Base-by-base conservation (phyloP, 2,797 vertebrate species). In the Apogon hyalosoma region DNA sequence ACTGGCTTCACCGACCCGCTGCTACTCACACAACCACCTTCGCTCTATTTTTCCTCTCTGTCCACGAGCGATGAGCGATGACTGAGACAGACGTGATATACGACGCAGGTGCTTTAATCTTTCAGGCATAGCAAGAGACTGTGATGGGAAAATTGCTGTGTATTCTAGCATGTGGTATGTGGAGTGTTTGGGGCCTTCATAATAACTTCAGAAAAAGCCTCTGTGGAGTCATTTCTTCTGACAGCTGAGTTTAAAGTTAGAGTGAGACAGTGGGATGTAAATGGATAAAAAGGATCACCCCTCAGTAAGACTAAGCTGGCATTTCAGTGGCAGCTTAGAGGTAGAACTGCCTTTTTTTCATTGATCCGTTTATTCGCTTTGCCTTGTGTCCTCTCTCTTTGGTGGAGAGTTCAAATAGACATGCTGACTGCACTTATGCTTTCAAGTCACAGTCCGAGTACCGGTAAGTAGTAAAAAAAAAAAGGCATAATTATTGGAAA, bases 401-500 rank as follows among this genome's bases (percentile, higher is more conserved):
- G 13, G 58, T 52, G 69, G 41, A 84, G 52, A 65, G 58, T 52
- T 80, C 39, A 68, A 75, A 85, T 70, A 88, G 72, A 82, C 46
- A 72, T 72, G 68, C 51, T 79, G 69, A 62, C 65, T 66, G 58
- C 46, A 58, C 73, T 70, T 60, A 60, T 15, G 33, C 48, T 51
- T 84, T 79, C 51, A 47, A 50, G 33, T 78, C 73, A 69, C 33
- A 59, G 67, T 68, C 58, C 28, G 61, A 69, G 53, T n/a, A n/a
- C n/a, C n/a, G n/a, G n/a, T 33, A 65, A 66, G 40, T 6, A 28
- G 53, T 57, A 8, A 36, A 36, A 48, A 8, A 36, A 36, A 48
- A 66, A 56, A 76, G 46, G 21, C 68, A 51, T 59, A 69, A 54
- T 71, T 73, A 89, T 87, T 87, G 82, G 76, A 89, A 85, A 80